Evolutionary conservation across 30 jellyfish, hydroid and myxozoan species (phyloP), one percentile per base, ranked within the genome.

Genomic region (Turritopsis rubra): DNA sequence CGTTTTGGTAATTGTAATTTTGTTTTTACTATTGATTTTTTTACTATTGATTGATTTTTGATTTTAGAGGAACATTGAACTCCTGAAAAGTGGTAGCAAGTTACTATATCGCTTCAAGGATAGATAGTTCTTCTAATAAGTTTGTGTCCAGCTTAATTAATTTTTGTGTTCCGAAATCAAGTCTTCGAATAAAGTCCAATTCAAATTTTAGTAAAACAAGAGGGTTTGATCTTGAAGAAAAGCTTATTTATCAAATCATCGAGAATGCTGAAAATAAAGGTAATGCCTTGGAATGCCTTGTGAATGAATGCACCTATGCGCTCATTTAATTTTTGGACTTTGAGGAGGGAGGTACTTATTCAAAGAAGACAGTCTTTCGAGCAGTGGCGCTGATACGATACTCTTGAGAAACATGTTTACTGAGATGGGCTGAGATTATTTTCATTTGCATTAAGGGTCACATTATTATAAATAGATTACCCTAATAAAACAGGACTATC

Each of bases 181-280:
- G 19, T 23, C 19, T 21, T 8, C 20, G 25, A 68, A 68, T n/a
- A 68, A 68, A n/a, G 21, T 22, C 30, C 30, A 27, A 68, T 81
- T 81, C 28, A 25, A 0, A 23, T 75, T 85, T 21, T 25, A 89
- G 99, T 72, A 93, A 93, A 76, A 93, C 99, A 5, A 88, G 86
- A 84, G 99, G 99, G 28, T 93, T 93, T 80, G 99, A 93, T 24
- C 90, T 92, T 17, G 99, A 93, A 53, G 99, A 93, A 81, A 93
- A 93, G 66, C 76, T 93, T 29, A 88, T 93, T 29, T 93, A 88
- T 81, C 99, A 93, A 79, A 89, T 89, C 79, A 89, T 93, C 41
- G 99, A 93, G 75, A 88, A 80, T 77, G 88, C 97, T 3, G 96
- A 89, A 21, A 88, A 89, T 60, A 93, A 86, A 85, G 95, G 95